Conservation (phyloP, 1,140 invertebrate genomes). For the Proales similis region DNA sequence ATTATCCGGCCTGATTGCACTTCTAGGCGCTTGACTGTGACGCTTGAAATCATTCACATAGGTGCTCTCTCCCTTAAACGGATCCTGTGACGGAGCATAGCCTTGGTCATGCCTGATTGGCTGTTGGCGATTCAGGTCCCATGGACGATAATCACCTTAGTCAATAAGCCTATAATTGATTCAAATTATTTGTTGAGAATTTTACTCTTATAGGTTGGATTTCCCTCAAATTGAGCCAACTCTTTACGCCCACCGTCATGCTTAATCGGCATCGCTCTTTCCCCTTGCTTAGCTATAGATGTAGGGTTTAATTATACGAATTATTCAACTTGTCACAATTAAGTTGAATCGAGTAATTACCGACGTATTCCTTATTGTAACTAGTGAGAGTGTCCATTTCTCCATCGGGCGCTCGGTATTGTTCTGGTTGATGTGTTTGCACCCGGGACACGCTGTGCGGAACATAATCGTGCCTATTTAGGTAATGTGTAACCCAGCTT, state of each 20-base stretch:
- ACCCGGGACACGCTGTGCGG: conserved; percentile 45
- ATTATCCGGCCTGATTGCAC: conserved; percentile 46
- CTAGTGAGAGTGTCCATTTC: conserved; percentile 49
- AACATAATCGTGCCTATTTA: conserved; percentile 49
- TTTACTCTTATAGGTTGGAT: conserved; percentile 53
- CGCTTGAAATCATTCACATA: conserved; percentile 47
- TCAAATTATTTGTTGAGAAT: conserved; percentile 37
- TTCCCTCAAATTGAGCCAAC: conserved; percentile 50
- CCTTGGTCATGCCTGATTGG: conserved; percentile 37
- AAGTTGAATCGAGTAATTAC: conserved; percentile 41
- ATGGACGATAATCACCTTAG: conserved; percentile 51
- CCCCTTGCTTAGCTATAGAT: conserved; percentile 45
- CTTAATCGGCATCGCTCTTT: conserved; percentile 44
- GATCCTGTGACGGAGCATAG: conserved; percentile 43
- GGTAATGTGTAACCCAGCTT: not conserved
- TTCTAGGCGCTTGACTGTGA: conserved; percentile 42
- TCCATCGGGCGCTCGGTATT: conserved; percentile 46
- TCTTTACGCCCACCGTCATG: conserved; percentile 42
- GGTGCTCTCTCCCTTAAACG: conserved; percentile 48
- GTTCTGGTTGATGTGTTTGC: conserved; percentile 43
- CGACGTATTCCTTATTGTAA: conserved; percentile 51
- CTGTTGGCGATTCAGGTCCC: conserved; percentile 43
- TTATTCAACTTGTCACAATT: not conserved
- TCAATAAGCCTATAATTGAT: conserved; percentile 35
- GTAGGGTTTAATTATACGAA: conserved; percentile 3